Base-by-base conservation (phyloP, 2,888 invertebrate genomes). In the Rhogogaster chlorosoma region DNA sequence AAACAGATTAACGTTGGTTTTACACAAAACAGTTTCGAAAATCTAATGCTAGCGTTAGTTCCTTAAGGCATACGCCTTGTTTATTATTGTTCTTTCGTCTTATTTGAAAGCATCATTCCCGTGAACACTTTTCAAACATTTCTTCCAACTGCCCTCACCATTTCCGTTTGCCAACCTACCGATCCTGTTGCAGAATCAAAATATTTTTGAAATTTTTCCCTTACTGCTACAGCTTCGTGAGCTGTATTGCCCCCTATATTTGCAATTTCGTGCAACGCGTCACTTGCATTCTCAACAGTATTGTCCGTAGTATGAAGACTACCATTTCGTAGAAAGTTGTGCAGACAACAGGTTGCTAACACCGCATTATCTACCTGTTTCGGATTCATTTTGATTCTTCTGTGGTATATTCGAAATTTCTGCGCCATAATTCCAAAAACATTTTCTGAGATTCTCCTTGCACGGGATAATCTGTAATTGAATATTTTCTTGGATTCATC, bases 351-450 rank as follows among this genome's bases (percentile, higher is more conserved):
- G n/a, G 64, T 61, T 32, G 61, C 67, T 32, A 82, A 67, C 10
- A 83, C 70, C 4, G 67, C 70, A 22, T 83, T 83, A 38, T 83
- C 83, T 36, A 83, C 42, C 1, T 64, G 26, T 38, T 64, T 67
- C 3, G 42, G 7, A 18, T 64, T 83, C 64, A 83, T 64, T 64
- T 64, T 83, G 12, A 83, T 83, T 36, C 83, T 29, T 26, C 83
- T 83, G 6, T 67, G 83, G 38, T 67, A 83, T 15, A 67, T n/a
- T 22, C 83, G 15, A 7, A 64, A 83, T 83, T 83, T 64, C 26
- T 83, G 83, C 1, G 83, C 18, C 9, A 83, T 9, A 3, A 83
- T 83, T 18, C 83, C 83, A 36, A 83, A 83, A 5, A 22, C 83
- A 38, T 83, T 83, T 42, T 67, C 83, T 1, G 78, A 78, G 7